These are phyloP conservation scores for Ammospiza maritima DNA, from an alignment of 2,797 vertebrate genomes.

Conservation along the genomic window DNA sequence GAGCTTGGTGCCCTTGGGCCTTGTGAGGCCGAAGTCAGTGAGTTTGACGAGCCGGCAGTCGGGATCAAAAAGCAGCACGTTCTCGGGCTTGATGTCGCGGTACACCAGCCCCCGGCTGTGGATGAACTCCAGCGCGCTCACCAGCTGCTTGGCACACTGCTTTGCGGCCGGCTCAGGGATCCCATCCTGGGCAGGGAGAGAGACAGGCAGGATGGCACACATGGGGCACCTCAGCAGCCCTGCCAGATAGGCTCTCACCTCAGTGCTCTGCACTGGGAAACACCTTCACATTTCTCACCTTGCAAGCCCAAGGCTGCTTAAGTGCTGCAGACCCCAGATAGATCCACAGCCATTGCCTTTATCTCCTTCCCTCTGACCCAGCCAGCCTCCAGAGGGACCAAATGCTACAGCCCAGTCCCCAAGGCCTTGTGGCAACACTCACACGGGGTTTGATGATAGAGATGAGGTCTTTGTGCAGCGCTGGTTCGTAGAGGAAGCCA, in stretches of 20 bases:
- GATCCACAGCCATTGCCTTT: not conserved
- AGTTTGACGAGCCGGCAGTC: conserved; percentile 89
- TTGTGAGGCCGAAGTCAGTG: conserved; percentile 90
- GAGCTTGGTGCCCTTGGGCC: conserved; percentile 80
- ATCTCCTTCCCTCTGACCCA: not conserved
- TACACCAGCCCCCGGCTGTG: conserved; percentile 93
- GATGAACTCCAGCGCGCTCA: conserved; percentile 89
- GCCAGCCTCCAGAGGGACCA: not conserved
- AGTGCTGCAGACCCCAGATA: not conserved
- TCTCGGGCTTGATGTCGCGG: conserved; percentile 95
- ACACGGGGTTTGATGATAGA: conserved; percentile 91
- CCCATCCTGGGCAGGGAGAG: conserved; percentile 78
- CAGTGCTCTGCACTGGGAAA: not conserved
- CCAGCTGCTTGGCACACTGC: conserved; percentile 89
- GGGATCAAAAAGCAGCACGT: conserved; percentile 90
- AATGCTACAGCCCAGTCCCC: not conserved
- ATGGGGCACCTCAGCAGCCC: not conserved
- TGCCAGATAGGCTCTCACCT: not conserved
- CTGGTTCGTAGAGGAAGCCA: conserved; percentile 88
- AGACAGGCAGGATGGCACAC: not conserved
- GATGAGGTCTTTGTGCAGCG: conserved; percentile 89
- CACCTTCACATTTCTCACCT: not conserved
- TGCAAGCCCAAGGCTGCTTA: not conserved
- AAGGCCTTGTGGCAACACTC: not conserved
- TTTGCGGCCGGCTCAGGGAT: conserved; percentile 84